Percentiles rank a stretch among this genome's conserved stretches.
phyloP scores from a whole-genome alignment of 2,113 vertebrate genomes.

The Campylomormyrus numenius region DNA sequence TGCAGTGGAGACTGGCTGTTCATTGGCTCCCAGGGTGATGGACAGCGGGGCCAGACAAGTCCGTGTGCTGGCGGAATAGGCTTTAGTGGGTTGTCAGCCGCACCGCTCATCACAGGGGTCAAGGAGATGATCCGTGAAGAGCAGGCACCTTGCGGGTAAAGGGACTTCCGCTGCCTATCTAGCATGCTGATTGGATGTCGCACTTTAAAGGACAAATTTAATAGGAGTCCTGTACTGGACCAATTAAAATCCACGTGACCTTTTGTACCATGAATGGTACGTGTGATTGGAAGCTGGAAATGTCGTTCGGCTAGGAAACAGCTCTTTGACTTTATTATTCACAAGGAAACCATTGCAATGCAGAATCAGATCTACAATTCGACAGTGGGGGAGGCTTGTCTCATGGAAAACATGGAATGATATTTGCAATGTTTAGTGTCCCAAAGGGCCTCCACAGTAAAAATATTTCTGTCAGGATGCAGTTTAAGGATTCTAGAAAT shows the following conservation, averaged over 20 bases:
- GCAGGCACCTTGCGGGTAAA: not conserved
- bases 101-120: not conserved
- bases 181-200: slow-evolving; percentile 17
- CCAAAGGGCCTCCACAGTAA: not conserved
- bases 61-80: not conserved
- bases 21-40: not conserved
- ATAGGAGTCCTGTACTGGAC: slow-evolving; percentile 8
- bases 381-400: not conserved
- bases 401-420: not conserved
- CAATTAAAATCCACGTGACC: slow-evolving; percentile 26
- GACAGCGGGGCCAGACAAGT: not conserved
- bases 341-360: not conserved
- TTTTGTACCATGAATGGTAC: slow-evolving; percentile 17
- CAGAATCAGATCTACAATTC: not conserved
- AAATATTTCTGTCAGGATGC: not conserved
- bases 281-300: slow-evolving; percentile 3
- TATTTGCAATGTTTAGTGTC: not conserved
- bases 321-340: not conserved
- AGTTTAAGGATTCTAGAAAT: slow-evolving; percentile 2
- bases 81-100: not conserved
- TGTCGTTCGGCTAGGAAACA: not conserved
- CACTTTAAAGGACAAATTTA: slow-evolving; percentile 20
- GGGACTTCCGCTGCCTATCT: not conserved
- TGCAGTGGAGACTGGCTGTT: not conserved
- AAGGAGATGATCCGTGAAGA: not conserved